Percentiles rank a stretch among this genome's conserved stretches.
Evolutionary conservation across 2,888 invertebrate species (phyloP).

Genomic region (Ellobium chinense): DNA sequence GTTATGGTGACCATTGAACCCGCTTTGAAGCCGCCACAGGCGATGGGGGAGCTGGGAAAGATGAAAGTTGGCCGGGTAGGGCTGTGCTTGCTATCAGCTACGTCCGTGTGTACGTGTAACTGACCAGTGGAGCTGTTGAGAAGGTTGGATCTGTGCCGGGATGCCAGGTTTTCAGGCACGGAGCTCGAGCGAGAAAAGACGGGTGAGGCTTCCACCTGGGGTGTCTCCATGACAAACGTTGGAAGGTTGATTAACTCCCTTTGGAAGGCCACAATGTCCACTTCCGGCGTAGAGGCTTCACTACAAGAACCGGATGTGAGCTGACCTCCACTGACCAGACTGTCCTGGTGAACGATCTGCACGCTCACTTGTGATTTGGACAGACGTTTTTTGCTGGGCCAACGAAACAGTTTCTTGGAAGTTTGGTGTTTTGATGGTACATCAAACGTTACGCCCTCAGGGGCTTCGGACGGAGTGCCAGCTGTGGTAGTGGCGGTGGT

Average conservation of each 20-base stretch:
- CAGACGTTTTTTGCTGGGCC: conserved; percentile 77
- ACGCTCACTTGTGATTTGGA: conserved; percentile 76
- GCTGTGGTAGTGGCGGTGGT: conserved; percentile 7
- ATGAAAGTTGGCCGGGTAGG: conserved; percentile 47
- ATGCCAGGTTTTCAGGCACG: conserved; percentile 74
- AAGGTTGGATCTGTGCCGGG: conserved; percentile 47
- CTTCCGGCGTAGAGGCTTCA: conserved; percentile 61
- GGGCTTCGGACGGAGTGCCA: conserved; percentile 16
- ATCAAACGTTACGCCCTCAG: conserved; percentile 28
- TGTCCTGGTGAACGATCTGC: conserved; percentile 56
- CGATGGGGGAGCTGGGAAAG: conserved; percentile 46
- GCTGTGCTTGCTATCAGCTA: conserved; percentile 45
- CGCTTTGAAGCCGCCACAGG: conserved; percentile 19
- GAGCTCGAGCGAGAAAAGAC: conserved; percentile 77
- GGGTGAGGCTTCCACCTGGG: conserved; percentile 72
- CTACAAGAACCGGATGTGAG: conserved; percentile 46
- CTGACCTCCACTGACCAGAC: conserved; percentile 52
- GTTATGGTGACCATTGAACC: conserved; percentile 69
- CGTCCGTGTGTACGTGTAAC: conserved; percentile 45
- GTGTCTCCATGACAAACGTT: conserved; percentile 77
- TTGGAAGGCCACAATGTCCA: conserved; percentile 82
- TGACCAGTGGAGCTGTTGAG: conserved; percentile 50
- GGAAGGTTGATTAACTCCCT: conserved; percentile 83
- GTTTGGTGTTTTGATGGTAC: conserved; percentile 27
- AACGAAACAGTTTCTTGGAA: conserved; percentile 72